These are phyloP conservation scores for Pituophis catenifer DNA, from an alignment of 2,113 vertebrate species.

Conservation along the genomic window DNA sequence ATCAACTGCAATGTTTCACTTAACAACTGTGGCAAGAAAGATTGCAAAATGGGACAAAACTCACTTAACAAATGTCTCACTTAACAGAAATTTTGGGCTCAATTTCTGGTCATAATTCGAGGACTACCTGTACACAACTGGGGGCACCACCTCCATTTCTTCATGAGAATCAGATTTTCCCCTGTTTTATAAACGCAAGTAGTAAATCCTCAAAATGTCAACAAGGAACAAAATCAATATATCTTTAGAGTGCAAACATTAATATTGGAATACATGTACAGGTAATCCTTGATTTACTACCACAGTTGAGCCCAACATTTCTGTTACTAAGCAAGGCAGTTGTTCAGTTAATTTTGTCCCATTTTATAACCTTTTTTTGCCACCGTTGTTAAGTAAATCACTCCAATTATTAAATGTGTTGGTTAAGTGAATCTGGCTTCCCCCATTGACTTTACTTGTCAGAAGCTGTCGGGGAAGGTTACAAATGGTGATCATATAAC, in stretches of 20 bases:
- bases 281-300: not conserved
- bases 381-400: no score
- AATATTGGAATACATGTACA: not conserved
- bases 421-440: not conserved
- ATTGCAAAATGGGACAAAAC: no score
- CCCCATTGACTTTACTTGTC: not conserved
- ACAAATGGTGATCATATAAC: not conserved
- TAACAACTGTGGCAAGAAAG: no score
- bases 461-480: not conserved
- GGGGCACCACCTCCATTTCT: not conserved
- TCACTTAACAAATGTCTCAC: no score
- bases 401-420: not conserved
- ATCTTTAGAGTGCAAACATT: not conserved
- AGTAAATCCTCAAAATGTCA: not conserved
- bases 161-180: not conserved
- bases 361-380: no score
- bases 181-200: not conserved
- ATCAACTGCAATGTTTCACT: no score
- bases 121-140: not conserved
- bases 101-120: no score
- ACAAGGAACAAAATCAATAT: not conserved
- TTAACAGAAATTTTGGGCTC: no score
- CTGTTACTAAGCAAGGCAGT: no score
- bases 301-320: no score
- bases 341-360: no score